Evolutionary conservation across 2,113 vertebrate species (phyloP), one percentile per base, ranked within the genome.

Genomic region (Saccopteryx leptura): DNA sequence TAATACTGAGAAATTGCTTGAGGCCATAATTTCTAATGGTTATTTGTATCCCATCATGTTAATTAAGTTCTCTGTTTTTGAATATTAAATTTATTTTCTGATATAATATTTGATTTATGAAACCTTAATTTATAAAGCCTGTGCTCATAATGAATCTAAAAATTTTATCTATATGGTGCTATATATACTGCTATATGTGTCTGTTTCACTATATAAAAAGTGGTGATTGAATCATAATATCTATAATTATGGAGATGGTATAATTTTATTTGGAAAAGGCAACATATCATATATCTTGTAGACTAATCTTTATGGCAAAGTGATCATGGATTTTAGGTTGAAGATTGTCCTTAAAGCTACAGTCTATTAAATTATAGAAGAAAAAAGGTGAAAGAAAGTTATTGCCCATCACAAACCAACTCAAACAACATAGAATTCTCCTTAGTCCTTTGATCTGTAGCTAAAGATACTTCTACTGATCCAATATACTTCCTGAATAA

Each of bases 401-500:
- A 48, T 15, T 24, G 1, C 33, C 26, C 85, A 60, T 91, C 1
- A 93, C 15, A 83, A 88, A 50, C n/a, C 14, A 90, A 80, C 33
- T 96, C 24, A 89, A 68, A 86, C 24, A 88, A 60, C 6, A 65
- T 78, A 31, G 63, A 80, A 56, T 87, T 76, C 46, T 74, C 8
- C 15, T 68, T 52, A 92, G 14, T 28, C 61, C 56, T 91, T 85
- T 61, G 56, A 89, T 68, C 14, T 7, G 39, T 58, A 91, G 54
- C 4, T 93, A 82, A 89, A 79, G 10, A 91, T 94, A 56, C 6
- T 76, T 94, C n/a, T 86, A 39, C 54, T 89, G 50, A 71, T 94
- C 5, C n/a, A 91, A 66, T 82, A 91, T 56, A 88, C 23, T 91
- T 94, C 94, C 31, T 92, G 19, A 74, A 52, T 91, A 14, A 93